Conservation (phyloP, 2,797 vertebrate genomes). For the Gambusia yucatana region DNA sequence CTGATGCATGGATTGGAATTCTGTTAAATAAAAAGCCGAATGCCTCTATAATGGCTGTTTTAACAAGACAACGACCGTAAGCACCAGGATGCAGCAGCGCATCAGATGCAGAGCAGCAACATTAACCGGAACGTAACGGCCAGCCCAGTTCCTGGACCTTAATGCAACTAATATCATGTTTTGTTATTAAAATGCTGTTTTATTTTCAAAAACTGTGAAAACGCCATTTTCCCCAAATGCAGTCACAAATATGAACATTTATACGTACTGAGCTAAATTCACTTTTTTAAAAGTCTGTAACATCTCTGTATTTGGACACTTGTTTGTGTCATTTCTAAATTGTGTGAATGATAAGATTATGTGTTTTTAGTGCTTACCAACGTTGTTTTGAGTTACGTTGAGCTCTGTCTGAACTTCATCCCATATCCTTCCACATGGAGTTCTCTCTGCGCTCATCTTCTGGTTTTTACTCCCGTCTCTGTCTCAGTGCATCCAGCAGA, state of each 20-base stretch:
- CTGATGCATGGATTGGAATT: too few relatives aligned
- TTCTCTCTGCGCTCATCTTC: constrained; percentile 6
- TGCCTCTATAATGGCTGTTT: neutral
- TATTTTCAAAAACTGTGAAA: neutral
- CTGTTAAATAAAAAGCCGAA: too few relatives aligned
- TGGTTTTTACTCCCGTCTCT: neutral
- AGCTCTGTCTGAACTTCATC: neutral
- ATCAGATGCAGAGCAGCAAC: neutral
- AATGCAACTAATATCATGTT: neutral
- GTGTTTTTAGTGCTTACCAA: neutral
- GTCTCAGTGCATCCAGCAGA: constrained; percentile 21
- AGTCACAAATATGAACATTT: neutral
- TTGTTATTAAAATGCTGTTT: neutral
- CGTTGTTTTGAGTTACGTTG: neutral
- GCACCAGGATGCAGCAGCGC: neutral
- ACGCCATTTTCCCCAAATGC: neutral
- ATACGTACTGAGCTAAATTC: neutral
- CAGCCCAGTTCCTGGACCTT: neutral
- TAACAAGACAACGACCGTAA: neutral
- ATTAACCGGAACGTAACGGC: neutral
- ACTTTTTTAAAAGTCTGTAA: neutral
- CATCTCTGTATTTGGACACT: neutral
- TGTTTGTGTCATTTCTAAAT: neutral
- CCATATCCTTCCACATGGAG: constrained; percentile 3
- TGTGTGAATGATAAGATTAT: neutral